A percentile compares a stretch with the other conserved stretches of the same genome.
These are phyloP conservation scores for Neotragus pygmaeus DNA, from an alignment of 2,113 vertebrate genomes.

Conservation along the genomic window DNA sequence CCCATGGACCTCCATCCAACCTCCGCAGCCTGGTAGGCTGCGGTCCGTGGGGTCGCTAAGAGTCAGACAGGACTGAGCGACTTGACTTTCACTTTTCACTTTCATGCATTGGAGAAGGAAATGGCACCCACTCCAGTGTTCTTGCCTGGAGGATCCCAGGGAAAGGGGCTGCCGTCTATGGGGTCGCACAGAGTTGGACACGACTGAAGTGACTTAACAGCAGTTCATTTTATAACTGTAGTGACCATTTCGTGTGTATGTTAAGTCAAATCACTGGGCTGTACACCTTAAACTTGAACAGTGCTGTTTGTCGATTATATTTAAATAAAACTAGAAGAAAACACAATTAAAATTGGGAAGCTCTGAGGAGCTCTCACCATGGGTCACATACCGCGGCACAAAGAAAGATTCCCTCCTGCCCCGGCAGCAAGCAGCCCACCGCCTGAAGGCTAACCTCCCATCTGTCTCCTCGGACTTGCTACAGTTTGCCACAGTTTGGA, in stretches of 20 bases:
- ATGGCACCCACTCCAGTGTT: too few species aligned
- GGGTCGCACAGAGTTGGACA: too few species aligned
- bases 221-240: not conserved
- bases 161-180: too few species aligned
- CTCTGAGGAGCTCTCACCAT: not conserved
- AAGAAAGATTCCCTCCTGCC: not conserved
- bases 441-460: not conserved
- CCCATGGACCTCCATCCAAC: too few species aligned
- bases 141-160: too few species aligned
- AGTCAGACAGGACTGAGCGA: too few species aligned
- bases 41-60: fast-evolving
- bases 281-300: not conserved
- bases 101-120: too few species aligned
- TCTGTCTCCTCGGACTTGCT: not conserved
- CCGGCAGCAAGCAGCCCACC: not conserved
- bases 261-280: not conserved
- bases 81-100: too few species aligned
- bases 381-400: not conserved
- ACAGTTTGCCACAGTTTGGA: not conserved
- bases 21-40: too few species aligned
- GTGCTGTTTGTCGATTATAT: not conserved
- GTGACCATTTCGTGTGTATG: not conserved
- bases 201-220: too few species aligned
- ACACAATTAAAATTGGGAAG: not conserved
- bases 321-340: not conserved